phyloP scores from a whole-genome alignment of 2,888 invertebrate genomes.

The Eubasilissa splendida region DNA sequence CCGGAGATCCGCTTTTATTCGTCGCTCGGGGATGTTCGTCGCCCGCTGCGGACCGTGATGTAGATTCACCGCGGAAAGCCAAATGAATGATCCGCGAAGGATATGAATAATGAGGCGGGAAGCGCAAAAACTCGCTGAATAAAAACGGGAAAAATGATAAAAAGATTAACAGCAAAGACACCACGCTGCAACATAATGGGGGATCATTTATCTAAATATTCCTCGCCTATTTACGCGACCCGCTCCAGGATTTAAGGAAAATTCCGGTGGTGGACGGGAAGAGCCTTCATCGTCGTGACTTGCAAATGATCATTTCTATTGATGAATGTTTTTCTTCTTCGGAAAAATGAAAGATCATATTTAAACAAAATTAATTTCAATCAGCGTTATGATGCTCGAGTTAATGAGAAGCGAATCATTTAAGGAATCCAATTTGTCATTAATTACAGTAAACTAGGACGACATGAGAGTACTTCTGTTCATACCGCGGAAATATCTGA shows the following conservation, averaged over 20 bases:
- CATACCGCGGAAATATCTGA: neutral
- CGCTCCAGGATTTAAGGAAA: conserved; percentile 33
- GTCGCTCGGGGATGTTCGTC: neutral
- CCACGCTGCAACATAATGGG: conserved; percentile 54
- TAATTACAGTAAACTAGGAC: no score
- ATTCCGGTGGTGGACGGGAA: conserved; percentile 13
- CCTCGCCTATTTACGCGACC: conserved; percentile 54
- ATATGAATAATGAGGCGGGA: conserved; percentile 57
- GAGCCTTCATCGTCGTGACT: conserved; percentile 37
- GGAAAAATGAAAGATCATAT: neutral
- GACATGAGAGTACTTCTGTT: no score
- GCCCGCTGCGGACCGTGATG: conserved; percentile 21
- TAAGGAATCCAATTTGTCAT: no score
- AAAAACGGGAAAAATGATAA: conserved; percentile 56
- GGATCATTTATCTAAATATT: conserved; percentile 59
- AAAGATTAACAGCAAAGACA: conserved; percentile 58
- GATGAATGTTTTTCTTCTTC: conserved; percentile 8
- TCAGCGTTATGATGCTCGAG: no score
- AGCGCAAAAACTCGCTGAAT: conserved; percentile 47
- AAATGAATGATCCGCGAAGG: conserved; percentile 56
- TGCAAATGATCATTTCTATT: conserved; percentile 33
- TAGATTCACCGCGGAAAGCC: conserved; percentile 45
- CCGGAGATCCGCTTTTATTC: neutral
- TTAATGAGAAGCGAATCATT: no score
- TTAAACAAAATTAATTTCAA: no score